Percentiles rank a stretch among this genome's conserved stretches.
Conservation (phyloP, 2,797 vertebrate genomes). For the Gallinago nigripennis region DNA sequence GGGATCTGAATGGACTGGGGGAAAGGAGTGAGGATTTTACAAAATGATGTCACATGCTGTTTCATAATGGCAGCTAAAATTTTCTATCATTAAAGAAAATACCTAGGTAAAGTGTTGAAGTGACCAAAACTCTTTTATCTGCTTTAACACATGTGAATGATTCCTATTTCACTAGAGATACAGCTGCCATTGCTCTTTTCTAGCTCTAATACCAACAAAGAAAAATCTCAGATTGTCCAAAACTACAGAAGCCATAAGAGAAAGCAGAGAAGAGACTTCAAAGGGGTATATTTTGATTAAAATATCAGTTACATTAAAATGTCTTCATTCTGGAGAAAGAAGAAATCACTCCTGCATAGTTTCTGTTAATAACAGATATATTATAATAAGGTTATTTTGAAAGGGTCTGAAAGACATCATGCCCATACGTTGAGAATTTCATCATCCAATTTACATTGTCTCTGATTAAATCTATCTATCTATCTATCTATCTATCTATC, state of each 20-base stretch:
- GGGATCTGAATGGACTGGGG: not conserved
- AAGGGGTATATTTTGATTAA: constrained; percentile 12
- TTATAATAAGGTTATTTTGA: constrained; percentile 16
- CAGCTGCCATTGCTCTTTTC: not conserved
- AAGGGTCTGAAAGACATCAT: not conserved
- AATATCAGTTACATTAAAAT: constrained; percentile 25
- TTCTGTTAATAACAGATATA: not conserved
- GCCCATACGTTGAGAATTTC: not conserved
- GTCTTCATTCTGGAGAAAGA: not conserved
- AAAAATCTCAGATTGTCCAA: not conserved
- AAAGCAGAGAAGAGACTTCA: not conserved
- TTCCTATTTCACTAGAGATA: not conserved
- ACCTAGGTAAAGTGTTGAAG: not conserved
- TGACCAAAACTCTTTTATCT: constrained; percentile 25
- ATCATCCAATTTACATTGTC: not conserved
- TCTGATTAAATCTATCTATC: not conserved
- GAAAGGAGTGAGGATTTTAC: not conserved
- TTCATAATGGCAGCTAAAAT: not conserved
- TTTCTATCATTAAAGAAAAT: constrained; percentile 21
- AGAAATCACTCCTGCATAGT: constrained; percentile 13
- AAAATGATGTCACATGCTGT: not conserved
- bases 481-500: not conserved
- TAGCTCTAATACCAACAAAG: not conserved
- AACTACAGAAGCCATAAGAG: not conserved
- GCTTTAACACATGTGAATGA: not conserved